Evolutionary conservation across 2,797 vertebrate genomes (phyloP), one percentile per base, ranked within the genome.

Genomic region (Semotilus atromaculatus): DNA sequence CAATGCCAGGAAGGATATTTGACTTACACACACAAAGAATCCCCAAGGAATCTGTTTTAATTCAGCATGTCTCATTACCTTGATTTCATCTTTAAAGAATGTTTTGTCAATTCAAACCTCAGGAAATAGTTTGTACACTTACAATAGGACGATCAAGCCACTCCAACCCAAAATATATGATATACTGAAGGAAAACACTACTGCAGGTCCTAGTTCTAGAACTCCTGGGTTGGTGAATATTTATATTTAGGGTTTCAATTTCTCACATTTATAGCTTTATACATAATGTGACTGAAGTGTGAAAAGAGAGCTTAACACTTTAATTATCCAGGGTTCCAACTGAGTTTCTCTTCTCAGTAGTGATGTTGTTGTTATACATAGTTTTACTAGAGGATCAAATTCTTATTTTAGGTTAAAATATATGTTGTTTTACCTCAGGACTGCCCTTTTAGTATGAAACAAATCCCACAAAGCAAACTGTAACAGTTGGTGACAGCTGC

Each of bases 1-100:
- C 51, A 83, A 67, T 79, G 88, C 67, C 89, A 86, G 82, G 81
- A 86, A 76, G 48, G 31, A 87, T 85, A 88, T 84, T 88, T 87
- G 71, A 88, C 79, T 72, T 85, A 60, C 31, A 58, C 13, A 53
- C 29, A 75, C 3, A 36, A 75, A 21, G 48, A 36, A 55, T 36
- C 11, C 26, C 13, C 43, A 51, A 51, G 45, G 26, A 51, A 51
- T 73, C 71, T 73, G 26, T 40, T 40, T 21, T 4, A 60, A 77
- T 40, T 60, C 1, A 31, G 55, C 34, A 51, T 72, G 68, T 16
- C 38, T 43, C 38, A 67, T 67, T 40, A 43, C 38, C 38, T 71
- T 7, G 14, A 48, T 48, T 38, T 38, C 34, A 68, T 29, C 70
- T 72, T 48, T 9, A 72, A 72, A 48, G 23, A 72, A 29, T 29